These are phyloP conservation scores for Frankliniella fusca DNA, from an alignment of 2,888 invertebrate genomes.

Conservation along the genomic window DNA sequence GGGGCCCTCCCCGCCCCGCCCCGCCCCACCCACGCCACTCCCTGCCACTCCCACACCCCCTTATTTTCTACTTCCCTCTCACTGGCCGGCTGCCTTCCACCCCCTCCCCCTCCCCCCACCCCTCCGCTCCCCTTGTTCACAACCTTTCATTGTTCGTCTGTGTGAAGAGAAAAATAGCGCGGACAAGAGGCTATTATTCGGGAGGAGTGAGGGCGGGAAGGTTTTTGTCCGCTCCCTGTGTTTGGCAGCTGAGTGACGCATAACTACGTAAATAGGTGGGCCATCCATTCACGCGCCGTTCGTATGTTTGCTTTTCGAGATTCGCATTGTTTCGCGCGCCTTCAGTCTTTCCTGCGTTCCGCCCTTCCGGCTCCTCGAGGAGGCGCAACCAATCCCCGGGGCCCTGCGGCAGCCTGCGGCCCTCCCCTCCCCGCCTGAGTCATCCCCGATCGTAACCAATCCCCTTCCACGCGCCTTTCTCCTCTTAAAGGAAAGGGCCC, in stretches of 20 bases:
- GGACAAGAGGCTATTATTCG: slow-evolving; percentile 22
- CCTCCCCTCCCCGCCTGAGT: too few relatives aligned
- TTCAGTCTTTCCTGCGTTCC: background rate
- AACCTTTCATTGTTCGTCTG: slow-evolving; percentile 17
- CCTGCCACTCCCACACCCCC: slow-evolving; percentile 29
- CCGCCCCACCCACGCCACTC: slow-evolving; percentile 16
- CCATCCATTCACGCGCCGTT: background rate
- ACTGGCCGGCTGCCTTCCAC: background rate
- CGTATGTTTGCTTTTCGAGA: slow-evolving; percentile 12
- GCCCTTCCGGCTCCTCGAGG: background rate
- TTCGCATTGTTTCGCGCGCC: slow-evolving; percentile 2
- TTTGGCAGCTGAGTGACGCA: slow-evolving; percentile 25
- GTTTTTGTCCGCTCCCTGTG: slow-evolving; percentile 1
- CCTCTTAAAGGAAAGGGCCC: background rate
- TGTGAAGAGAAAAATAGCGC: slow-evolving; percentile 19
- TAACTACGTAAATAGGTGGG: slow-evolving; percentile 16
- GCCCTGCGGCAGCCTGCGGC: too few relatives aligned
- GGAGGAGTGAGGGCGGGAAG: background rate
- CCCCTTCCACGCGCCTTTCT: background rate
- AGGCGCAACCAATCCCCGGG: too few relatives aligned
- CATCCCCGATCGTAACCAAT: background rate
- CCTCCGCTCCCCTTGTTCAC: background rate
- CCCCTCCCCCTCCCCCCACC: background rate
- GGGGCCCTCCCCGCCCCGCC: background rate
- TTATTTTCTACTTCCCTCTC: slow-evolving; percentile 8